Evolutionary conservation across 2,797 vertebrate genomes (phyloP).

Genomic region (Platalea minor): DNA sequence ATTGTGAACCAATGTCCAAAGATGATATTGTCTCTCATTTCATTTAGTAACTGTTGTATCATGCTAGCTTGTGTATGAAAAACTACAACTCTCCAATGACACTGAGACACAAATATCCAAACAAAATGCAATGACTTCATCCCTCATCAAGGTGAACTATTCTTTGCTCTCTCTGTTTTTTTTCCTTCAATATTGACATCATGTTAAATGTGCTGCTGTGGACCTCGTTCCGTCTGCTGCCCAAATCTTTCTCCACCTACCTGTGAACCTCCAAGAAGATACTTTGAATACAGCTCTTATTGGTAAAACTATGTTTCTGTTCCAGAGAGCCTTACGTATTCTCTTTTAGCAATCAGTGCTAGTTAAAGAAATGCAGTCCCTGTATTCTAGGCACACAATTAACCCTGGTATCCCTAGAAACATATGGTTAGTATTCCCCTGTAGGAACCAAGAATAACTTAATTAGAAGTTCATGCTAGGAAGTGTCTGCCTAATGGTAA

Average conservation of each 20-base stretch:
- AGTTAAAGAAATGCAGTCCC: conserved; percentile 9
- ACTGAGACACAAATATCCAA: fast-evolving
- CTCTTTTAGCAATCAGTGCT: background rate
- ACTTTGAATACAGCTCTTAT: background rate
- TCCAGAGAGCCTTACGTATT: background rate
- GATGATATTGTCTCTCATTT: background rate
- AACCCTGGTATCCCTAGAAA: conserved; percentile 32
- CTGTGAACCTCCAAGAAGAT: background rate
- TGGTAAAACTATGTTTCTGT: background rate
- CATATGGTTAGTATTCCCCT: background rate
- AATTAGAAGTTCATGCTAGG: conserved; percentile 22
- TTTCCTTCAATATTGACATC: background rate
- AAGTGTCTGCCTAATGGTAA: background rate
- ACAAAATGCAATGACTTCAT: background rate
- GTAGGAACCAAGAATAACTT: background rate
- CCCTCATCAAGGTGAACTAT: background rate
- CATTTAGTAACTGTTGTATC: background rate
- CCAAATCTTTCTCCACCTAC: background rate
- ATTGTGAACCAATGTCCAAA: background rate
- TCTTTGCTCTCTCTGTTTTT: background rate
- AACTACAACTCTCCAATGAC: background rate
- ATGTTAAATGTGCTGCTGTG: background rate
- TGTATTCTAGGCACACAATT: conserved; percentile 18
- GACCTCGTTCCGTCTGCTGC: background rate
- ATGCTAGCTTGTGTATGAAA: background rate